Base-by-base conservation (phyloP, 2,888 invertebrate genomes). In the Lapara coniferarum region DNA sequence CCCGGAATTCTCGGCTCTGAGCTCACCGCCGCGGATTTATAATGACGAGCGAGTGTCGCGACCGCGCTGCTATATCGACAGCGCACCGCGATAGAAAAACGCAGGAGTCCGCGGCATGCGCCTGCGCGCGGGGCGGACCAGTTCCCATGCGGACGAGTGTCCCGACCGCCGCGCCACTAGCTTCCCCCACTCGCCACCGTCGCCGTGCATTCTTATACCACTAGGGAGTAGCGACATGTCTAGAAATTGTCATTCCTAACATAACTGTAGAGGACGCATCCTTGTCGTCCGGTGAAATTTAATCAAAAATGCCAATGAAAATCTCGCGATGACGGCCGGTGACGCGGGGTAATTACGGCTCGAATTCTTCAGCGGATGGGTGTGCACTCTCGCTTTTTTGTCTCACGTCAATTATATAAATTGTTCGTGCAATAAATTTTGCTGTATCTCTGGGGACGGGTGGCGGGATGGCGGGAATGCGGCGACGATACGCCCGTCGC, bases 341-440 rank as follows among this genome's bases (percentile, higher is more conserved):
- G 85, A 88, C 83, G 87, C 81, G 81, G 82, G 83, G 88, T 91
- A 92, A 92, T 93, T 91, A 89, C 88, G 79, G 80, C 73, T 84
- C 81, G 84, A 81, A 89, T 89, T 90, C 88, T 87, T 85, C 85
- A 81, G 85, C 78, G 83, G 87, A 87, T 87, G 87, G 86, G 89
- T 90, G 90, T 88, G 88, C 86, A 89, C 89, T 90, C 85, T 90
- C 87, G 88, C 88, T 90, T 92, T 92, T 93, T 92, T 92, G 91
- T 88, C 86, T 87, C 89, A 85, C 86, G 92, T 93, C 92, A 93
- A 93, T 93, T 94, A 93, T 93, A 92, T 92, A 92, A 91, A 93
- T 92, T 90, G 91, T 90, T 89, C 86, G 89, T 90, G 93, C 90
- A 92, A 93, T 93, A 93, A 94, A 93, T 93, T 93, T 92, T 76